Percentiles rank a stretch among this genome's conserved stretches.
phyloP scores from a whole-genome alignment of 2,797 vertebrate genomes.

The Urosaurus nigricauda region DNA sequence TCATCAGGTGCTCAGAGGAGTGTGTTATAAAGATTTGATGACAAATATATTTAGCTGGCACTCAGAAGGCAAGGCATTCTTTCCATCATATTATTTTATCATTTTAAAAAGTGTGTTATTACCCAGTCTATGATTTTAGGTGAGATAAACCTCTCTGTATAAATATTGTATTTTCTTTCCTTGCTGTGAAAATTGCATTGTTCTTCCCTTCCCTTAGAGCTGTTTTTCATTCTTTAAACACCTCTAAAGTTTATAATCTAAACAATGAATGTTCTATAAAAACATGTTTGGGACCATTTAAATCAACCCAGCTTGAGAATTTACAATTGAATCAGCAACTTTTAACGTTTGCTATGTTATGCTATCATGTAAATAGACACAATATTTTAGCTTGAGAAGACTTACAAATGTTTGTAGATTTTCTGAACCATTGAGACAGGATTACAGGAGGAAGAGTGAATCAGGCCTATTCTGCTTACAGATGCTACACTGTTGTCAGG shows the following conservation, averaged over 20 bases:
- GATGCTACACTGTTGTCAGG: not conserved
- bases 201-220: not conserved
- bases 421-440: not conserved
- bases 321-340: not conserved
- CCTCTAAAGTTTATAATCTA: conserved; percentile 14
- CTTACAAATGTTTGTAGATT: not conserved
- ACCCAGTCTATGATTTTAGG: not conserved
- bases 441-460: too few relatives aligned
- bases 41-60: not conserved
- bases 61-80: not conserved
- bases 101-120: not conserved
- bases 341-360: not conserved
- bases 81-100: not conserved
- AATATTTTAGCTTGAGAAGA: not conserved
- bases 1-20: not conserved
- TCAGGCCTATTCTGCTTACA: too few relatives aligned
- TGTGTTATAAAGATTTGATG: not conserved
- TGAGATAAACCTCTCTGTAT: conserved; percentile 14
- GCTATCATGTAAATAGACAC: not conserved
- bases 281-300: not conserved
- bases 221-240: not conserved
- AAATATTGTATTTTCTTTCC: not conserved
- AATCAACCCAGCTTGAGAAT: not conserved
- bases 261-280: not conserved
- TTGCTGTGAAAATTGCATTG: not conserved